Percentiles rank a stretch among this genome's conserved stretches.
phyloP scores from a whole-genome alignment of 2,113 vertebrate genomes.

The Saguinus imperator region DNA sequence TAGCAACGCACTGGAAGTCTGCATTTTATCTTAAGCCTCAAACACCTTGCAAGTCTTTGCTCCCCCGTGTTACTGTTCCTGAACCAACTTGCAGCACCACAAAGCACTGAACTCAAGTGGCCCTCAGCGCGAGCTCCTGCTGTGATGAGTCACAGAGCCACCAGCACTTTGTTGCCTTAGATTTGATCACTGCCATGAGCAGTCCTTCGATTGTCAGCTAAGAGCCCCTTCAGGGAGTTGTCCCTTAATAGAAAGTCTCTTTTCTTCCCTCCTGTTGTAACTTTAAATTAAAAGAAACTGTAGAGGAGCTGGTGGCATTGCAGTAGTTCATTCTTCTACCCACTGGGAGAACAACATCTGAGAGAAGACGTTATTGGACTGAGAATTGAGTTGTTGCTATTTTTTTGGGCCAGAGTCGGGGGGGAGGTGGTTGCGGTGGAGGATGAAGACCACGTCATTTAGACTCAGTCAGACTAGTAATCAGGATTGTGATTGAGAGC shows the following conservation, averaged over 20 bases:
- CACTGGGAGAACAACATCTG: conserved; percentile 75
- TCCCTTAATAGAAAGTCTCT: conserved; percentile 82
- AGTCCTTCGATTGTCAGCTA: conserved; percentile 84
- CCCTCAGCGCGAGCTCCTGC: conserved; percentile 75
- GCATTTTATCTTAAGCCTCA: conserved; percentile 83
- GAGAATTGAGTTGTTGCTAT: conserved; percentile 72
- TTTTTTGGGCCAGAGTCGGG: neutral
- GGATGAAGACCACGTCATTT: neutral
- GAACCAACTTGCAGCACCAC: conserved; percentile 76
- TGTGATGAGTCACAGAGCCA: conserved; percentile 83
- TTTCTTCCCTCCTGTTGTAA: conserved; percentile 79
- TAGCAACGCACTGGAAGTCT: conserved; percentile 79
- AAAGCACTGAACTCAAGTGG: conserved; percentile 85
- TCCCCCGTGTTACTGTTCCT: conserved; percentile 79
- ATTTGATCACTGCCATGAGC: conserved; percentile 84
- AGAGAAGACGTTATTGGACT: conserved; percentile 68
- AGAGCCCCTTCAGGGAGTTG: conserved; percentile 85
- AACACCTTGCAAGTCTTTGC: conserved; percentile 81
- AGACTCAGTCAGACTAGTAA: neutral
- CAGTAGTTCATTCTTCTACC: conserved; percentile 80
- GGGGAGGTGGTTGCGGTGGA: neutral
- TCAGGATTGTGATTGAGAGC: neutral
- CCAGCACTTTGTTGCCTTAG: conserved; percentile 83
- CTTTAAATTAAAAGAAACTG: conserved; percentile 84
- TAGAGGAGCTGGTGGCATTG: conserved; percentile 79